Evolutionary conservation across 2,113 vertebrate genomes (phyloP).

Genomic region (Collichthys lucidus): DNA sequence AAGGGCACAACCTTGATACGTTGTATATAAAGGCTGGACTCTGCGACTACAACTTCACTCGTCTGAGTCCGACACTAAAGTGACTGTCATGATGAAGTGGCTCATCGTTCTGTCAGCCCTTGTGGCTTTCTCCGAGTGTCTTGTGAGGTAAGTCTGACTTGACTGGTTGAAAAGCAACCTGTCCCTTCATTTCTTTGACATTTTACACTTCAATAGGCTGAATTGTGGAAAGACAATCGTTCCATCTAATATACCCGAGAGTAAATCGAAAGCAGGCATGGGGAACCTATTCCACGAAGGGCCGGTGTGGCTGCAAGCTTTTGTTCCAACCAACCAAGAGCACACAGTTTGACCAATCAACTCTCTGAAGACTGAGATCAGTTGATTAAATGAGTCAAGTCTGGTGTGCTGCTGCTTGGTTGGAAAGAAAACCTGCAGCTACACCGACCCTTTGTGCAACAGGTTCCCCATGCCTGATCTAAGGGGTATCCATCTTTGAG

Average conservation of each 20-base stretch:
- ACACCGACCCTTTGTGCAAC: too few relatives aligned
- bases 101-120: conserved; percentile 73
- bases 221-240: conserved; percentile 12
- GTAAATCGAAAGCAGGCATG: neutral
- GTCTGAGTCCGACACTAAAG: conserved; percentile 10
- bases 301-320: too few relatives aligned
- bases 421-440: too few relatives aligned
- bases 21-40: conserved; percentile 63
- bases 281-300: too few relatives aligned
- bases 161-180: conserved; percentile 20
- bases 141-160: conserved; percentile 72
- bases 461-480: too few relatives aligned
- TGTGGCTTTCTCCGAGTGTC: conserved; percentile 76
- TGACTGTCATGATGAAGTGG: conserved; percentile 74
- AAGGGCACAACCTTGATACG: conserved; percentile 46
- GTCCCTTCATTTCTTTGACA: conserved; percentile 10
- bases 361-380: too few relatives aligned
- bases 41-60: conserved; percentile 16
- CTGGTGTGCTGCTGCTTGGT: too few relatives aligned
- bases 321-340: too few relatives aligned
- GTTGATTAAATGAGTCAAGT: too few relatives aligned
- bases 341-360: too few relatives aligned
- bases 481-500: conserved; percentile 3
- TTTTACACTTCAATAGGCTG: conserved; percentile 13
- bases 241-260: neutral